Percentiles rank a stretch among this genome's conserved stretches.
These are phyloP conservation scores for Drosophila maculinotata DNA, from an alignment of 2,888 invertebrate species.

Conservation along the genomic window DNA sequence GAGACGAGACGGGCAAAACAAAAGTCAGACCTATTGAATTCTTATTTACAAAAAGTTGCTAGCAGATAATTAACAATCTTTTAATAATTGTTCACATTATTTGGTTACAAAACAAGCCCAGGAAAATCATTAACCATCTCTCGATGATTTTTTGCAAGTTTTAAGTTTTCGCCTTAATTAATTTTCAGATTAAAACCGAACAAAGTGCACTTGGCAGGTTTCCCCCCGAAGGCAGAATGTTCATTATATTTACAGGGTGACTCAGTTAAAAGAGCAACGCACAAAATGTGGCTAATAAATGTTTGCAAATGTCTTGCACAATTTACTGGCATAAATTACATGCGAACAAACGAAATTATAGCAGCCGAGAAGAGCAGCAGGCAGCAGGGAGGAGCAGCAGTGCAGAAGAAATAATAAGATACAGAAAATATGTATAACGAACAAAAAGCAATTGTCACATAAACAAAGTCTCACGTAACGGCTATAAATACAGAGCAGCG, in stretches of 20 bases:
- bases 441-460: conserved; percentile 80
- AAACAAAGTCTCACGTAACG: conserved; percentile 79
- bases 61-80: background rate
- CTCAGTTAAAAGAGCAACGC: conserved; percentile 36
- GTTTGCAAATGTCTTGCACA: conserved; percentile 73
- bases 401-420: conserved; percentile 43
- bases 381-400: conserved; percentile 1
- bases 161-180: conserved; percentile 9
- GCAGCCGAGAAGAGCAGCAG: conserved; percentile 28
- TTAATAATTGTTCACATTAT: too few relatives aligned
- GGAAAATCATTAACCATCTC: background rate
- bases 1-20: conserved; percentile 26
- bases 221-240: conserved; percentile 9
- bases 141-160: background rate
- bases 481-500: conserved; percentile 69
- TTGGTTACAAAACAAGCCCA: too few relatives aligned
- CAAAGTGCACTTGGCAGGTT: conserved; percentile 41
- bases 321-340: conserved; percentile 72
- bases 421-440: conserved; percentile 51
- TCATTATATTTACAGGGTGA: conserved; percentile 25
- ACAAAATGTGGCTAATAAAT: conserved; percentile 54
- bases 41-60: conserved; percentile 16
- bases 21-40: conserved; percentile 36
- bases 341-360: conserved; percentile 62
- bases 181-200: background rate